A percentile compares a stretch with the other conserved stretches of the same genome.
phyloP scores from a whole-genome alignment of 1,140 invertebrate genomes.

The Camponotus pennsylvanicus region DNA sequence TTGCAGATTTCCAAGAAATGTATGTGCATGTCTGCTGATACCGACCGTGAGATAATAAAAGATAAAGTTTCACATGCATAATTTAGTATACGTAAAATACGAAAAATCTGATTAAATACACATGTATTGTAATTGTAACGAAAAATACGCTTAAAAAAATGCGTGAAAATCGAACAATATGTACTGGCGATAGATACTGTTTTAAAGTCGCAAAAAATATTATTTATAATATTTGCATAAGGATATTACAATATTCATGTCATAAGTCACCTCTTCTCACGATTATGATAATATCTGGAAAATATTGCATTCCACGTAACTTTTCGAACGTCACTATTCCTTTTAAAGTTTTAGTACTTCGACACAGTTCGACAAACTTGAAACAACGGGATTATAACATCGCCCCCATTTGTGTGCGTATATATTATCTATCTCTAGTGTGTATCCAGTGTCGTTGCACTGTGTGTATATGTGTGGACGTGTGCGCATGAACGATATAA shows the following conservation, averaged over 20 bases:
- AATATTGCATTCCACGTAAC: slow-evolving; percentile 21
- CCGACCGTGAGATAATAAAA: slow-evolving; percentile 14
- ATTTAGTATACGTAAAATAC: slow-evolving; percentile 51
- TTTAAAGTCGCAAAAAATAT: slow-evolving; percentile 68
- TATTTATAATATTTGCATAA: slow-evolving; percentile 21
- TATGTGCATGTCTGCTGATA: background rate
- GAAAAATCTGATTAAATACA: slow-evolving; percentile 43
- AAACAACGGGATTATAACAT: slow-evolving; percentile 47
- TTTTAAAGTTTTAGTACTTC: slow-evolving; percentile 32
- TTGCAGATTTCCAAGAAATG: background rate
- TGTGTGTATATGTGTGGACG: background rate
- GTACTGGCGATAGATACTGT: background rate
- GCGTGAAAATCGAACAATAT: background rate
- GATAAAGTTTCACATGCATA: slow-evolving; percentile 58
- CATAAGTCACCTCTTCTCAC: background rate
- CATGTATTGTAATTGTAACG: background rate
- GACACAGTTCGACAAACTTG: slow-evolving; percentile 25
- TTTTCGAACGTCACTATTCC: slow-evolving; percentile 43
- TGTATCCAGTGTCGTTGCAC: background rate
- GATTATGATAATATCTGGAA: slow-evolving; percentile 58
- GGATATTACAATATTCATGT: slow-evolving; percentile 1
- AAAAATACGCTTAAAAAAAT: background rate
- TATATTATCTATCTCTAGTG: slow-evolving; percentile 2
- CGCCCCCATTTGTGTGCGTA: slow-evolving; percentile 32
- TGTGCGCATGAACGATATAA: slow-evolving; percentile 9